A percentile compares a stretch with the other conserved stretches of the same genome.
Evolutionary conservation across 2,113 vertebrate genomes (phyloP).

Genomic region (Ophiodon elongatus): DNA sequence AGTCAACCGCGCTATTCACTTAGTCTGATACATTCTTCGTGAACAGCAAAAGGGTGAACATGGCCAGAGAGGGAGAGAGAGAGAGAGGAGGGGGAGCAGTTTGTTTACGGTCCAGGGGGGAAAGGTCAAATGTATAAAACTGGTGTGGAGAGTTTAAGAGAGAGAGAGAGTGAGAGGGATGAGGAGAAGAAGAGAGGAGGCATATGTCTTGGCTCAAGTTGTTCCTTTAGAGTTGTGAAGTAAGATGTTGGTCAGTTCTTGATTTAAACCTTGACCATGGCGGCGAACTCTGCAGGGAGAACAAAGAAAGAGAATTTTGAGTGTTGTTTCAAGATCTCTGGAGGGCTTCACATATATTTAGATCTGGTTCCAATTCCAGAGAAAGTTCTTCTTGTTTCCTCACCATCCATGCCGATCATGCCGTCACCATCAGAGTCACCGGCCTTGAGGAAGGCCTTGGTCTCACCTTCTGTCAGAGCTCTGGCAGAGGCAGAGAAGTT

Average conservation of each 20-base stretch:
- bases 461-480: conserved; percentile 84
- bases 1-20: conserved; percentile 77
- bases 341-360: background rate
- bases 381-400: conserved; percentile 26
- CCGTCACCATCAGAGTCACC: conserved; percentile 87
- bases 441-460: conserved; percentile 80
- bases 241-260: conserved; percentile 75
- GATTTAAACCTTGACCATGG: conserved; percentile 84
- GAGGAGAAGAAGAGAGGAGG: conserved; percentile 59
- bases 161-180: conserved; percentile 67
- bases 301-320: conserved; percentile 3
- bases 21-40: conserved; percentile 77
- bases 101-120: conserved; percentile 50
- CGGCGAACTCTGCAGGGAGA: conserved; percentile 84
- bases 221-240: conserved; percentile 79
- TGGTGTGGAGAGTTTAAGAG: conserved; percentile 65
- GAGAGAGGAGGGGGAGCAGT: conserved; percentile 29
- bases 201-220: conserved; percentile 78
- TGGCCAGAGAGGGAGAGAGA: conserved; percentile 61
- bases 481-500: conserved; percentile 83
- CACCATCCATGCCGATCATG: conserved; percentile 87
- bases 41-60: conserved; percentile 73
- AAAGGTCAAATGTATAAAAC: conserved; percentile 83
- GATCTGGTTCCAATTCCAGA: background rate
- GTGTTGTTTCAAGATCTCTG: background rate